Evolutionary conservation across 2,113 vertebrate genomes (phyloP).

Genomic region (Pagrus major): DNA sequence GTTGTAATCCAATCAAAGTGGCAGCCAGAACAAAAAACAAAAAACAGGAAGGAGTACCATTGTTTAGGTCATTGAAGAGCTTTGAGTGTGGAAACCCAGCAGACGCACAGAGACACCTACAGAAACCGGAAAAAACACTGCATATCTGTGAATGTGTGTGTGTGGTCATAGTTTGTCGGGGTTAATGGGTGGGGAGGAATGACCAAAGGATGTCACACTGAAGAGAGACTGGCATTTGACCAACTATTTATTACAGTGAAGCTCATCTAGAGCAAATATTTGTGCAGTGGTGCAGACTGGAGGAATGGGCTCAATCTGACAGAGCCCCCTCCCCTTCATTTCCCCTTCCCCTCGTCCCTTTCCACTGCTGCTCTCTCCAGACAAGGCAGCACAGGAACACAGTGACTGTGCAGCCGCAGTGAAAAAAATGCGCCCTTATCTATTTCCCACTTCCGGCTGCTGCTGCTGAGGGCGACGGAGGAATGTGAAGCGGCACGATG

Average conservation of each 20-base stretch:
- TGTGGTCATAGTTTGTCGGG: constrained; percentile 43
- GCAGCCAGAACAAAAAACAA: neutral
- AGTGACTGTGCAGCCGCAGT: constrained; percentile 24
- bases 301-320: constrained; percentile 36
- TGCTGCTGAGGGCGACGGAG: constrained; percentile 33
- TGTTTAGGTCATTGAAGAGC: constrained; percentile 3
- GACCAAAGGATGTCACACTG: constrained; percentile 66
- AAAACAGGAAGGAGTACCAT: constrained; percentile 44
- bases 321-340: neutral
- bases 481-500: constrained; percentile 60
- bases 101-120: constrained; percentile 13
- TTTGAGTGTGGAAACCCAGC: constrained; percentile 10
- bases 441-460: constrained; percentile 66
- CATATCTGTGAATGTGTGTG: neutral
- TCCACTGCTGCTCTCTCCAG: constrained; percentile 40
- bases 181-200: constrained; percentile 62
- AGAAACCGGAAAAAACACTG: constrained; percentile 49
- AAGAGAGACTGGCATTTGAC: constrained; percentile 59
- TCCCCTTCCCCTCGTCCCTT: constrained; percentile 19
- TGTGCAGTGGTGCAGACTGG: constrained; percentile 45
- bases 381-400: constrained; percentile 29
- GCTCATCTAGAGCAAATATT: constrained; percentile 73
- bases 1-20: neutral
- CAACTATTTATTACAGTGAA: constrained; percentile 64
- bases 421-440: constrained; percentile 72